Percentiles rank a stretch among this genome's conserved stretches.
phyloP scores from a whole-genome alignment of 2,113 vertebrate genomes.

The Montifringilla adamsi region DNA sequence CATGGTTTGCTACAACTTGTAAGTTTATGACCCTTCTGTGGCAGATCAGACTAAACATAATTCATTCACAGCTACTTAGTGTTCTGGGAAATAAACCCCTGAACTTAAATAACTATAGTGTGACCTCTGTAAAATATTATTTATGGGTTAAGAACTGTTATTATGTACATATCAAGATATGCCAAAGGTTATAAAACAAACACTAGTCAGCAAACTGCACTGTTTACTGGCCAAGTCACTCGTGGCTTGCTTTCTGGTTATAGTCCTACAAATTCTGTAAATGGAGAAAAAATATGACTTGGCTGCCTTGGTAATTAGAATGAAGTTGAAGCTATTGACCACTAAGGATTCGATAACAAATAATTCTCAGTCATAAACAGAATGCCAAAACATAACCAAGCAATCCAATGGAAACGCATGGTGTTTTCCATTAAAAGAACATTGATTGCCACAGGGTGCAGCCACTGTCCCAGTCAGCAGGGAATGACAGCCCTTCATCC shows the following conservation, averaged over 20 bases:
- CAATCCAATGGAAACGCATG: not conserved
- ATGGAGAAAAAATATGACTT: conserved; percentile 29
- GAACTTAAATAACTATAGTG: conserved; percentile 75
- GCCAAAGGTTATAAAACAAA: conserved; percentile 73
- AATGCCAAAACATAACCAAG: conserved; percentile 4
- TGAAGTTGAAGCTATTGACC: conserved; percentile 33
- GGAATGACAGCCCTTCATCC: conserved; percentile 11
- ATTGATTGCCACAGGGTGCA: not conserved
- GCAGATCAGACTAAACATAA: conserved; percentile 78
- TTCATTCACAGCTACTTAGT: conserved; percentile 78
- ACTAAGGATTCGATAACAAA: conserved; percentile 36
- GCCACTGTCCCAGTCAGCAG: not conserved
- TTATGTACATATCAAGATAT: conserved; percentile 72
- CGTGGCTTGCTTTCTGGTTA: conserved; percentile 51
- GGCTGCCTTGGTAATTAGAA: conserved; percentile 48
- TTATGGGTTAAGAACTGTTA: conserved; percentile 74
- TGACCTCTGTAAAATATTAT: conserved; percentile 80
- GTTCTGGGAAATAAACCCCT: conserved; percentile 77
- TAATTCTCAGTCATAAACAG: conserved; percentile 28
- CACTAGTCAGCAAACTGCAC: conserved; percentile 61
- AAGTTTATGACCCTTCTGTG: conserved; percentile 76
- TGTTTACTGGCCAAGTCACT: conserved; percentile 46
- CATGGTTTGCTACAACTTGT: conserved; percentile 69
- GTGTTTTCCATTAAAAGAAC: not conserved
- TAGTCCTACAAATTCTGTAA: conserved; percentile 48